These are phyloP conservation scores for Lomographa bimaculata DNA, from an alignment of 2,888 invertebrate species.

Conservation along the genomic window DNA sequence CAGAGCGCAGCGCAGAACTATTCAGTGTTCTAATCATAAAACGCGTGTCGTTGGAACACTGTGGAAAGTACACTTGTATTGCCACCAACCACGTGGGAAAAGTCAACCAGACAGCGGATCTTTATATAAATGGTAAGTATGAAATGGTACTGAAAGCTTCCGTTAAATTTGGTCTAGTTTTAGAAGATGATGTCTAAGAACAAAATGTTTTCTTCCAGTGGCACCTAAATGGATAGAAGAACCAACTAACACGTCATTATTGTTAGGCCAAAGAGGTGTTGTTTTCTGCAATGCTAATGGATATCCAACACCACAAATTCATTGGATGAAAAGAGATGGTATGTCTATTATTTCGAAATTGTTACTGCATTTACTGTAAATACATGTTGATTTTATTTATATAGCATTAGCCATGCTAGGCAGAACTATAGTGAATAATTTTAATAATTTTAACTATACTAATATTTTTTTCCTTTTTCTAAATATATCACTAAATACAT, in stretches of 20 bases:
- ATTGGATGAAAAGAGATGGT: constrained; percentile 90
- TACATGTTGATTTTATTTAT: too few relatives aligned
- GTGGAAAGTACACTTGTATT: constrained; percentile 88
- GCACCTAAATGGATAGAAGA: constrained; percentile 91
- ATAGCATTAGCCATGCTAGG: too few relatives aligned
- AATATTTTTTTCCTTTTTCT: too few relatives aligned
- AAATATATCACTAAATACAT: too few relatives aligned
- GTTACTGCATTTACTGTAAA: too few relatives aligned
- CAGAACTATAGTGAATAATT: too few relatives aligned
- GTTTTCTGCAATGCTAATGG: constrained; percentile 92
- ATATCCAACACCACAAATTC: constrained; percentile 89
- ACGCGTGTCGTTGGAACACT: constrained; percentile 86
- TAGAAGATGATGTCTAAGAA: too few relatives aligned
- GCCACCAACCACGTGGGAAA: constrained; percentile 89
- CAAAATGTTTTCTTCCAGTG: too few relatives aligned
- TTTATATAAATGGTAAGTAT: constrained; percentile 88
- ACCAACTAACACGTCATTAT: constrained; percentile 88
- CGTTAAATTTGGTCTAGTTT: too few relatives aligned
- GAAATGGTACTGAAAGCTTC: too few relatives aligned
- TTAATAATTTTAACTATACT: too few relatives aligned
- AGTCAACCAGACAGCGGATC: constrained; percentile 87
- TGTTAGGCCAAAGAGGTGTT: constrained; percentile 88
- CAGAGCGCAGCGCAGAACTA: constrained; percentile 87
- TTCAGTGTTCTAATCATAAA: constrained; percentile 88
- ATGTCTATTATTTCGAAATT: constrained; percentile 33